phyloP scores from a whole-genome alignment of 2,888 invertebrate species.

The Smittia aterrima region DNA sequence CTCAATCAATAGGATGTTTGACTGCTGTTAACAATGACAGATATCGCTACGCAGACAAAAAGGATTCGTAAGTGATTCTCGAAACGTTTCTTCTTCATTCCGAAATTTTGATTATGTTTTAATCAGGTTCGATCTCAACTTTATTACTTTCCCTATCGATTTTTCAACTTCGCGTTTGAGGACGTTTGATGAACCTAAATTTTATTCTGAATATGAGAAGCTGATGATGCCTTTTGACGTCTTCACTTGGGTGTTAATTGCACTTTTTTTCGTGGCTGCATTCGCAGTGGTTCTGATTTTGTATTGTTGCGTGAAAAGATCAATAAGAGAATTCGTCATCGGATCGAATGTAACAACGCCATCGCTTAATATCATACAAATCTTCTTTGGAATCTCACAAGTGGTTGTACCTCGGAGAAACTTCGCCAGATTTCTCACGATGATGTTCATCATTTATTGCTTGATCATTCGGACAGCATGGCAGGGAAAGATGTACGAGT shows the following conservation, averaged over 20 bases:
- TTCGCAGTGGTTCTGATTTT: background rate
- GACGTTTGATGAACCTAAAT: too few relatives aligned
- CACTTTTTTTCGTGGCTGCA: background rate
- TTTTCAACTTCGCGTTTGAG: too few relatives aligned
- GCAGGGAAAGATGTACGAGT: conserved; percentile 20
- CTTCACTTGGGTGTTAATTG: background rate
- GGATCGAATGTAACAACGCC: background rate
- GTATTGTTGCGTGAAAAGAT: background rate
- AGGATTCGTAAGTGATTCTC: too few relatives aligned
- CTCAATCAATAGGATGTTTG: too few relatives aligned
- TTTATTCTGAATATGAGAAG: background rate
- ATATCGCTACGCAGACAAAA: too few relatives aligned
- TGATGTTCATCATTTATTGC: background rate
- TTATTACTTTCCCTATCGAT: too few relatives aligned
- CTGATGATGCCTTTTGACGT: background rate
- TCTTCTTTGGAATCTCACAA: conserved; percentile 24
- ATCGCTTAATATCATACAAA: background rate
- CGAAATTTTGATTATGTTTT: too few relatives aligned
- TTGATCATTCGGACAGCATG: conserved; percentile 13
- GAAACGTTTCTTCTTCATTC: too few relatives aligned
- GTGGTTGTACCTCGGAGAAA: background rate
- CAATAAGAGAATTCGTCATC: background rate
- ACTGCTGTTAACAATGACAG: too few relatives aligned
- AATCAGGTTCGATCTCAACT: too few relatives aligned
- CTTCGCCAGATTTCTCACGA: conserved; percentile 5